Base-by-base conservation (phyloP, 1,140 invertebrate species). In the Tetragonula clypearis region DNA sequence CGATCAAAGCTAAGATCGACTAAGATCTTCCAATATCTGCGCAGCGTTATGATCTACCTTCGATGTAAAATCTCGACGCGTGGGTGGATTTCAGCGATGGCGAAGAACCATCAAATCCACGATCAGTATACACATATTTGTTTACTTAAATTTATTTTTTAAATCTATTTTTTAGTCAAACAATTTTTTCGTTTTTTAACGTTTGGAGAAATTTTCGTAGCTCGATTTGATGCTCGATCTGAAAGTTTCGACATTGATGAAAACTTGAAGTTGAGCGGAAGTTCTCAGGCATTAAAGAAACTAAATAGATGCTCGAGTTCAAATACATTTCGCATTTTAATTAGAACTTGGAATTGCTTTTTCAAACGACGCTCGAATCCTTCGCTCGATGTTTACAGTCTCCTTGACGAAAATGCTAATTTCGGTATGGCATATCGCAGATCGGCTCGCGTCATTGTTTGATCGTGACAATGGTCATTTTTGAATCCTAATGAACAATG, bases 381-480 rank as follows among this genome's bases (percentile, higher is more conserved):
- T 77, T 77, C 8, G 49, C 80, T 86, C 74, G 58, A 53, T 65
- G 19, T 78, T 77, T 58, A 8, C 41, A 56, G 72, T 83, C 66
- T 76, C 73, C 58, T 83, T 82, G 66, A 83, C 73, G 84, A 82
- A 82, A 82, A 86, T 86, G 84, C 80, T 86, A 86, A 86, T 86
- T 86, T 78, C n/a, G 56, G 75, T 66, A 49, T 49, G 80, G 74
- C 81, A 69, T 23, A 41, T 66, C 60, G 79, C 74, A 83, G 73
- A 86, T 86, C 80, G 58, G 73, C 73, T 77, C 56, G 65, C 30
- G 66, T 86, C 74, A 86, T 86, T 86, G 80, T 86, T 49, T 26
- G 74, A 73, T 76, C 66, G 58, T 86, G 85, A 83, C 85, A 86
- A 82, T 81, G 58, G 68, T 58, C 85, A 86, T 83, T 86, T 86